A percentile compares a stretch with the other conserved stretches of the same genome.
Evolutionary conservation across 2,888 invertebrate genomes (phyloP).

Genomic region (Nomada goodeniana): DNA sequence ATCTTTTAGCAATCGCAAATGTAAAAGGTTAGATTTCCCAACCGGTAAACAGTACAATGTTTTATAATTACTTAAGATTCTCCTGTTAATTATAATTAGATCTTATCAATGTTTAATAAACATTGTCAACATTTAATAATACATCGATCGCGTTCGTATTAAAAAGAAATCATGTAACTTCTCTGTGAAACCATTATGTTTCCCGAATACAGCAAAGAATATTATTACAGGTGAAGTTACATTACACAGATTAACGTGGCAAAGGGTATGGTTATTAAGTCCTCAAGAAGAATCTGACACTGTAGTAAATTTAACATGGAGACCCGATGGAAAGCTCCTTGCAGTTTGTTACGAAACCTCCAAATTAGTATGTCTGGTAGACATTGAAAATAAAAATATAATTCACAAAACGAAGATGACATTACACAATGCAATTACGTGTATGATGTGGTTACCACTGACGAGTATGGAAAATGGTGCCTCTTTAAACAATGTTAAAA

Average conservation of each 20-base stretch:
- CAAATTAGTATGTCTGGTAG: conserved; percentile 86
- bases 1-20: conserved; percentile 95
- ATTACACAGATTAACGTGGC: conserved; percentile 96
- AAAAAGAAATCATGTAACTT: not conserved
- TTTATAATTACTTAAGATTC: not conserved
- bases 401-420: conserved; percentile 86
- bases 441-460: conserved; percentile 89
- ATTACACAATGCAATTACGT: conserved; percentile 87
- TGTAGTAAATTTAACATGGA: conserved; percentile 94
- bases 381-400: conserved; percentile 94
- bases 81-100: not conserved
- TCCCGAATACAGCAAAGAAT: conserved; percentile 14
- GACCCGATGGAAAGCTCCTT: conserved; percentile 96
- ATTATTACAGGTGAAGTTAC: conserved; percentile 91
- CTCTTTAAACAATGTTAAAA: conserved; percentile 52
- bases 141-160: not conserved
- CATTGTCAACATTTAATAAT: not conserved
- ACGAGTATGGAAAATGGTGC: conserved; percentile 59
- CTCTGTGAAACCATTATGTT: not conserved
- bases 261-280: conserved; percentile 94
- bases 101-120: not conserved
- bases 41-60: not conserved
- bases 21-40: conserved; percentile 88
- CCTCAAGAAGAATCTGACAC: conserved; percentile 90
- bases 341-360: conserved; percentile 84